Conservation (phyloP, 2,113 vertebrate species). For the Solea senegalensis region DNA sequence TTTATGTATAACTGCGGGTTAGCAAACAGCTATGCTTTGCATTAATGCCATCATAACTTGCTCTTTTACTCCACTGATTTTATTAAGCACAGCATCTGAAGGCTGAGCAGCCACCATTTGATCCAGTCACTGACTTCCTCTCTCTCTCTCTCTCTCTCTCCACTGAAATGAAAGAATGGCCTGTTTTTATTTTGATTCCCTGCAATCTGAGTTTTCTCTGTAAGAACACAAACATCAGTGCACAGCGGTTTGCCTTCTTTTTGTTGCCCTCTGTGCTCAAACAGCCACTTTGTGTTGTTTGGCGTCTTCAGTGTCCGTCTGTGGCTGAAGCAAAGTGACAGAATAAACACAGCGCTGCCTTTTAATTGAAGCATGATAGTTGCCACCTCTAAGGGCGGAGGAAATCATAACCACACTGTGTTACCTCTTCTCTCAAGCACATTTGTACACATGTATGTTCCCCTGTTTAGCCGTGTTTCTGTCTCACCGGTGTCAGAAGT, state of each 20-base stretch:
- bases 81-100: constrained; percentile 21
- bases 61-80: constrained; percentile 23
- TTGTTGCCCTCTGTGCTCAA: neutral
- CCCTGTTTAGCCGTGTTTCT: neutral
- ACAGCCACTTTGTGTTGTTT: neutral
- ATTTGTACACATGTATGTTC: neutral
- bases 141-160: neutral
- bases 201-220: constrained; percentile 1
- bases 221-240: neutral
- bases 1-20: neutral
- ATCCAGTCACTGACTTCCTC: constrained; percentile 17
- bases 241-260: neutral
- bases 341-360: neutral
- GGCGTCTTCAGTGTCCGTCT: neutral
- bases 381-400: neutral
- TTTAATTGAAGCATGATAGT: neutral
- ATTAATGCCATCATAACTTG: constrained; percentile 20
- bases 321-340: neutral
- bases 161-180: neutral
- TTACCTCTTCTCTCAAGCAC: neutral
- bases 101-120: neutral
- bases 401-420: constrained; percentile 21
- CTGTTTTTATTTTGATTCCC: constrained; percentile 12
- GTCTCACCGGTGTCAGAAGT: neutral
- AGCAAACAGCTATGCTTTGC: constrained; percentile 28